Base-by-base conservation (phyloP, 1,140 invertebrate genomes). In the Lepidurus couesii region DNA sequence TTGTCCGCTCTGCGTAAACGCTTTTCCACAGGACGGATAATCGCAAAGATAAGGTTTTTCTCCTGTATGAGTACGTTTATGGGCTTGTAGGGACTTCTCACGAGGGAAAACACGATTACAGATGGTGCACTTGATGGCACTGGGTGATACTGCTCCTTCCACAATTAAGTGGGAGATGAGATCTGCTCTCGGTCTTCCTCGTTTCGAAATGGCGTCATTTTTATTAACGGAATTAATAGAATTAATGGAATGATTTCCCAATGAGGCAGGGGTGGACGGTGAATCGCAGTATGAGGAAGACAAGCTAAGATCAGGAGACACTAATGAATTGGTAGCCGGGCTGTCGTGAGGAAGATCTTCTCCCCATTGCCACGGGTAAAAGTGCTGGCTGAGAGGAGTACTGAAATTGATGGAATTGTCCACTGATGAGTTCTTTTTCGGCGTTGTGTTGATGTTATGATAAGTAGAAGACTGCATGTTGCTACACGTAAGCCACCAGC, bases 1-100 rank as follows among this genome's bases (percentile, higher is more conserved):
- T 82, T 95, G 93, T 1, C 93, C 93, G 80, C 92, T 93, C 84
- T 95, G 93, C 42, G 92, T 92, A 83, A 95, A 95, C 45, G 91
- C 89, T 83, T 90, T 89, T 1, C 87, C 88, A 84, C 93, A 95
- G 24, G 90, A 89, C 42, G 92, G 91, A 85, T 90, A 94, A 83
- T 94, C 91, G 85, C 93, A 95, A 0, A 85, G 84, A 83, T 93
- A 94, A 10, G 93, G 93, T 76, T 90, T 87, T 85, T 95, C 92
- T 74, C 92, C 92, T 83, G 92, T 94, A 82, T 94, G 93, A 1
- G 91, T 93, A 81, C 92, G 86, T 43, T 92, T 84, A 84, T 94
- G 93, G n/a, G 92, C 92, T 84, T 93, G 91, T 0, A 93, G 85
- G 16, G 91, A 92, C 85, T 94, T 94, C 83, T 93, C 92, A 80